Conservation (phyloP, 2,113 vertebrate genomes). For the Ptychochromis oligacanthus region DNA sequence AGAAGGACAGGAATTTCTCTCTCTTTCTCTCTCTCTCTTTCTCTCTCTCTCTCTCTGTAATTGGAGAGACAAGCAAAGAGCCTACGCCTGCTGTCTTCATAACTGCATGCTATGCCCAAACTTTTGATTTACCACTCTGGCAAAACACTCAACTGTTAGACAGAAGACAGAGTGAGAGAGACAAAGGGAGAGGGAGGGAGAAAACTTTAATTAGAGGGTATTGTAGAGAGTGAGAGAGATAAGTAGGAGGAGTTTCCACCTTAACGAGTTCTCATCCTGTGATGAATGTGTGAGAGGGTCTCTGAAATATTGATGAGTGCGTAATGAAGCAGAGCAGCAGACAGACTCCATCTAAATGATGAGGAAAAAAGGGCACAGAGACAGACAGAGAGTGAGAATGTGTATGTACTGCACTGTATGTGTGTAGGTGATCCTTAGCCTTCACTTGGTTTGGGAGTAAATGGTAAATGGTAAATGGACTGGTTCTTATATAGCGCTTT, state of each 20-base stretch:
- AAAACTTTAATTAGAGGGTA: conserved; percentile 50
- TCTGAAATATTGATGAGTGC: conserved; percentile 65
- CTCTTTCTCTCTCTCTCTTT: too few relatives aligned
- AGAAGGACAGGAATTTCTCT: background rate
- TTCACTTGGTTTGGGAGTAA: background rate
- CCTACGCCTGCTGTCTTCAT: background rate
- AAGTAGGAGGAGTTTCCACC: conserved; percentile 36
- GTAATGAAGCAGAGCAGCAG: conserved; percentile 54
- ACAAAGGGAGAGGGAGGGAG: conserved; percentile 11
- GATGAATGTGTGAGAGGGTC: conserved; percentile 61
- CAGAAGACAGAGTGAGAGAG: background rate
- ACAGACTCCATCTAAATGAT: conserved; percentile 42
- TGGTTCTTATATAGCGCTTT: too few relatives aligned
- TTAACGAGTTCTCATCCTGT: conserved; percentile 50
- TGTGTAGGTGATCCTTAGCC: conserved; percentile 13
- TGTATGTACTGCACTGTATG: background rate
- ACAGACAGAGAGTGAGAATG: background rate
- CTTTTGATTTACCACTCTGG: conserved; percentile 53
- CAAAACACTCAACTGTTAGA: conserved; percentile 12
- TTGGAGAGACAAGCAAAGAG: background rate
- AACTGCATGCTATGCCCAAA: conserved; percentile 4
- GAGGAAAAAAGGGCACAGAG: background rate
- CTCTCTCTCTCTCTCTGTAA: background rate
- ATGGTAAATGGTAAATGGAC: too few relatives aligned
- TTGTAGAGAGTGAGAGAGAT: conserved; percentile 6